Conservation (phyloP, 1,140 invertebrate species). For the Drosophila ohnishii region DNA sequence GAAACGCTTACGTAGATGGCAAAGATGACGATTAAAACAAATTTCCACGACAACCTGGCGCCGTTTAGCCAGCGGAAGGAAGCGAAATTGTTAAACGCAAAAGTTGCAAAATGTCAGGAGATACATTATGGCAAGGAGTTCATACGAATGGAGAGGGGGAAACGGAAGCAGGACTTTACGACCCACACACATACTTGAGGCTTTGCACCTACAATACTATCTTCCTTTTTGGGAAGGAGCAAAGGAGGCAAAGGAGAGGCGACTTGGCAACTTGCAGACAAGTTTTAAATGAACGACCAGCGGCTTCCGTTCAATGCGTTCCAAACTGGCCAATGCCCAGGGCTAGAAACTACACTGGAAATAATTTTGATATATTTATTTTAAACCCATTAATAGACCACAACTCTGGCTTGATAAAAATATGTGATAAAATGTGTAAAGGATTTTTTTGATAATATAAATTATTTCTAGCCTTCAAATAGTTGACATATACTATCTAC, state of each 20-base stretch:
- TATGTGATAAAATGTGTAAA: neutral
- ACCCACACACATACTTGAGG: conserved; percentile 43
- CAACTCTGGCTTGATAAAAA: too few species aligned
- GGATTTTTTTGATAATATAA: too few species aligned
- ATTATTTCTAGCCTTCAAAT: neutral
- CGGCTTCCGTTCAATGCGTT: conserved; percentile 77
- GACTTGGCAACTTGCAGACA: conserved; percentile 79
- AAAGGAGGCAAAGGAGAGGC: conserved; percentile 12
- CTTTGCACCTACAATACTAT: conserved; percentile 57
- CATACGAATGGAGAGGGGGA: conserved; percentile 3
- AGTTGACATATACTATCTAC: neutral
- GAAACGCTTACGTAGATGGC: conserved; percentile 71
- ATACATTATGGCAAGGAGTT: conserved; percentile 24
- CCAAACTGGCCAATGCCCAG: conserved; percentile 62
- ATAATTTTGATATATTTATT: too few species aligned
- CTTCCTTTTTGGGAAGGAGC: conserved; percentile 11
- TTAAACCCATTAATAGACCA: too few species aligned
- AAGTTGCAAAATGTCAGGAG: conserved; percentile 76
- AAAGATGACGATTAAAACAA: conserved; percentile 82
- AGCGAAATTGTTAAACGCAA: conserved; percentile 82
- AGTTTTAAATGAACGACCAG: conserved; percentile 80
- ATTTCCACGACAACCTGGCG: conserved; percentile 81
- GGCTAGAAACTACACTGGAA: conserved; percentile 3
- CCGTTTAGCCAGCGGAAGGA: conserved; percentile 78
- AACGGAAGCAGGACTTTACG: conserved; percentile 69